A percentile compares a stretch with the other conserved stretches of the same genome.
These are phyloP conservation scores for Archocentrus centrarchus DNA, from an alignment of 2,113 vertebrate genomes.

Conservation along the genomic window DNA sequence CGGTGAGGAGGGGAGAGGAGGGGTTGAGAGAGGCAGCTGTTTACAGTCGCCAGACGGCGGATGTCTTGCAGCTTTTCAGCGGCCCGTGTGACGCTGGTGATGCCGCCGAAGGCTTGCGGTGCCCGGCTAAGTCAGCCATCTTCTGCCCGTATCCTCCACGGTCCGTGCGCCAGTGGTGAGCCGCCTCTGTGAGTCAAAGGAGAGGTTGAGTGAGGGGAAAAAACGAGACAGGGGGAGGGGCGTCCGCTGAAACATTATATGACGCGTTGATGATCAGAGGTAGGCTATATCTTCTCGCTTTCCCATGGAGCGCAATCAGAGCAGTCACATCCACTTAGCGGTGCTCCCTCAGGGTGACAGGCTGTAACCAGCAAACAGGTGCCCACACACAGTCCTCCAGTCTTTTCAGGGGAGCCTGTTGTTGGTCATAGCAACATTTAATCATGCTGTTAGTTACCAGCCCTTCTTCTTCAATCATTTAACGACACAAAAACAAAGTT, in stretches of 20 bases:
- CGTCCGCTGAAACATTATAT: conserved; percentile 85
- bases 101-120: conserved; percentile 83
- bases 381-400: conserved; percentile 34
- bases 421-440: background rate
- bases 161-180: conserved; percentile 80
- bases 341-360: conserved; percentile 24
- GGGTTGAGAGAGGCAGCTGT: conserved; percentile 73
- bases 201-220: conserved; percentile 83
- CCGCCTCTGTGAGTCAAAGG: conserved; percentile 84
- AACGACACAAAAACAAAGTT: background rate
- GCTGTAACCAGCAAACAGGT: conserved; percentile 69
- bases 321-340: conserved; percentile 67
- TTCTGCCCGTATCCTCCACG: conserved; percentile 85
- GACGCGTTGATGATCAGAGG: conserved; percentile 81
- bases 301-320: conserved; percentile 72
- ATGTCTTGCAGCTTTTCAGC: conserved; percentile 77
- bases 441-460: background rate
- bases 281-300: conserved; percentile 80
- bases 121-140: conserved; percentile 91
- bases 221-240: conserved; percentile 85
- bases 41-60: conserved; percentile 83
- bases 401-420: background rate
- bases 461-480: background rate
- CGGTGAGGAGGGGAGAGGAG: conserved; percentile 64
- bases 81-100: conserved; percentile 77